Evolutionary conservation across 2,888 invertebrate species (phyloP).

Genomic region (Metacarcinus magister): DNA sequence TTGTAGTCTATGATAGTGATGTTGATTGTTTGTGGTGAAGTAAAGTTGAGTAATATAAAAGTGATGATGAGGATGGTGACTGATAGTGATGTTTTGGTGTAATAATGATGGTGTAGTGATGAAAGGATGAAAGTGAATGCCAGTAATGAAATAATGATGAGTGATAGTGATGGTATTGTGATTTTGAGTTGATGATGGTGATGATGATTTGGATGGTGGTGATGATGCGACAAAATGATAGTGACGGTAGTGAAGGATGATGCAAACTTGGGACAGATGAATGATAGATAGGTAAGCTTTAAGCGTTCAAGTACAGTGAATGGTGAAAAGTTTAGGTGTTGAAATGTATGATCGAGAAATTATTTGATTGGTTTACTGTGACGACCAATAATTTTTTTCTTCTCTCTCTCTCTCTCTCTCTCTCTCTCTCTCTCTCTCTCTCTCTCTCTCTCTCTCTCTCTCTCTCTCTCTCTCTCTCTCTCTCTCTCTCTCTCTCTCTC

Average conservation of each 20-base stretch:
- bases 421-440: slow-evolving; percentile 52
- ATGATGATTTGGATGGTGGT: not conserved
- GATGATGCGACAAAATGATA: not conserved
- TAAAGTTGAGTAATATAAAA: not conserved
- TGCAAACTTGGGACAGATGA: no score
- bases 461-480: slow-evolving; percentile 22
- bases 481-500: not conserved
- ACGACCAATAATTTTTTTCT: no score
- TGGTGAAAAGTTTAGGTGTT: no score
- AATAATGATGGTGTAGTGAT: not conserved
- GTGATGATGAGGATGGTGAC: not conserved
- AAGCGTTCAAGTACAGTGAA: no score
- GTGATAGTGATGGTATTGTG: not conserved
- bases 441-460: slow-evolving; percentile 12
- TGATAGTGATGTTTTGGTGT: not conserved
- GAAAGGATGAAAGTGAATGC: not conserved
- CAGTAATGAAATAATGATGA: not conserved
- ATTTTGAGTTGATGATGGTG: not conserved
- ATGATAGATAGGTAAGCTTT: not conserved
- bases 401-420: no score
- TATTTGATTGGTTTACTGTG: no score
- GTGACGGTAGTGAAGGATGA: not conserved
- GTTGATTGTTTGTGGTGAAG: not conserved
- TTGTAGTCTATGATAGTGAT: not conserved
- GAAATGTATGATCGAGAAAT: no score